A percentile compares a stretch with the other conserved stretches of the same genome.
These are phyloP conservation scores for Tridacna gigas DNA, from an alignment of 2,888 invertebrate genomes.

Conservation along the genomic window DNA sequence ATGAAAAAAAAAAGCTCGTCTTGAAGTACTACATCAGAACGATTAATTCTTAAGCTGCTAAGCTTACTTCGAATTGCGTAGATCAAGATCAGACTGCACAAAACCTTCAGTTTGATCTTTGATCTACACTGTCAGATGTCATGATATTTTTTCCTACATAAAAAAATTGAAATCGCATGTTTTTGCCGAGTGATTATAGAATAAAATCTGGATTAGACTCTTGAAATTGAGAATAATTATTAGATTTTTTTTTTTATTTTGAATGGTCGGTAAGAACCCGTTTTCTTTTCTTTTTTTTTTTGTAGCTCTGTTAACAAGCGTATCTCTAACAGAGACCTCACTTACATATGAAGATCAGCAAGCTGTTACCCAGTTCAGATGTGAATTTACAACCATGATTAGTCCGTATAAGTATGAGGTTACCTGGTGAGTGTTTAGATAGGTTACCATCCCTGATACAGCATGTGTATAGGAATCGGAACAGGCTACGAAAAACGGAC, in stretches of 20 bases:
- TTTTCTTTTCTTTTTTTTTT: neutral
- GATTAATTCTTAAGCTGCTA: too few relatives aligned
- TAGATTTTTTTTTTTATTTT: neutral
- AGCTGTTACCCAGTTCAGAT: conserved; percentile 7
- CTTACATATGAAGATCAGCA: neutral
- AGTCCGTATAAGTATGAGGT: conserved; percentile 6
- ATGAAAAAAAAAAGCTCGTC: too few relatives aligned
- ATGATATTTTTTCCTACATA: neutral
- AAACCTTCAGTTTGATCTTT: too few relatives aligned
- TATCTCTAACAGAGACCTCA: conserved; percentile 2
- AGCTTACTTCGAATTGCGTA: too few relatives aligned
- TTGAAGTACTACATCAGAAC: too few relatives aligned
- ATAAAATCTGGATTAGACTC: too few relatives aligned
- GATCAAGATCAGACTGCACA: too few relatives aligned
- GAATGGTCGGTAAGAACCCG: neutral
- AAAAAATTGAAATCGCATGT: neutral
- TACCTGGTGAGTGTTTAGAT: neutral
- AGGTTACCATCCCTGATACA: too few relatives aligned
- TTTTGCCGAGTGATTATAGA: too few relatives aligned
- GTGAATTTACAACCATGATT: conserved; percentile 11
- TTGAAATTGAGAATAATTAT: too few relatives aligned
- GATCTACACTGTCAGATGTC: neutral
- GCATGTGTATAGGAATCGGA: too few relatives aligned
- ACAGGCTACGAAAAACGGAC: too few relatives aligned
- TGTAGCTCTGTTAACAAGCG: conserved; percentile 3